phyloP scores from a whole-genome alignment of 2,888 invertebrate species.

The Notodonta dromedarius region DNA sequence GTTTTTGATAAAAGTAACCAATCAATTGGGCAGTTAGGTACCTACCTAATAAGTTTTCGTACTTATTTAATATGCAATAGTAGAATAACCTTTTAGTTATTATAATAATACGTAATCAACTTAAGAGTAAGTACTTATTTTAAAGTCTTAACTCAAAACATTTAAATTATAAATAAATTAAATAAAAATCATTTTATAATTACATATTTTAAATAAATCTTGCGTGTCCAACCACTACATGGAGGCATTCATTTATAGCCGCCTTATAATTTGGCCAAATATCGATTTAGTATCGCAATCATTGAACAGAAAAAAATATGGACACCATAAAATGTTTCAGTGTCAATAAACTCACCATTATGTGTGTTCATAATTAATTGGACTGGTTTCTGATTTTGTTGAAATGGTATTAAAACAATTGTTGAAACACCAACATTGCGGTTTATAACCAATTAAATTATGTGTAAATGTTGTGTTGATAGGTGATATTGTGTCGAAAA shows the following conservation, averaged over 20 bases:
- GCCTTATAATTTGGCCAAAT: background rate
- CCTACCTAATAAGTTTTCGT: too few species aligned
- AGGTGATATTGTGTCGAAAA: too few species aligned
- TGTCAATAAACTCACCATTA: conserved; percentile 45
- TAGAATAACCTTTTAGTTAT: too few species aligned
- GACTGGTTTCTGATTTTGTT: conserved; percentile 35
- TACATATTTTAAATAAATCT: too few species aligned
- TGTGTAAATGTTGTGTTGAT: background rate
- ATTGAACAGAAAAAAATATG: conserved; percentile 21
- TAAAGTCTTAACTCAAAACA: too few species aligned
- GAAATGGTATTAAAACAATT: conserved; percentile 21
- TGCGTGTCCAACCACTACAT: background rate
- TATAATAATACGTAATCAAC: too few species aligned
- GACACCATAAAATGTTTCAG: conserved; percentile 32
- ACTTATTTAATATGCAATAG: too few species aligned
- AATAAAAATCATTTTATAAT: too few species aligned
- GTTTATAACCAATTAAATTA: conserved; percentile 1
- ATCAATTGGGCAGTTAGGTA: too few species aligned
- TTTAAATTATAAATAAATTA: too few species aligned
- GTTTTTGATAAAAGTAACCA: too few species aligned
- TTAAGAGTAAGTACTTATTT: too few species aligned
- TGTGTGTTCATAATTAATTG: conserved; percentile 31
- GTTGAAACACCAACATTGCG: conserved; percentile 5
- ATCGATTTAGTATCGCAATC: background rate
- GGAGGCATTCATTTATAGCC: background rate